phyloP scores from a whole-genome alignment of 2,888 invertebrate species.

The Resseliella maxima region DNA sequence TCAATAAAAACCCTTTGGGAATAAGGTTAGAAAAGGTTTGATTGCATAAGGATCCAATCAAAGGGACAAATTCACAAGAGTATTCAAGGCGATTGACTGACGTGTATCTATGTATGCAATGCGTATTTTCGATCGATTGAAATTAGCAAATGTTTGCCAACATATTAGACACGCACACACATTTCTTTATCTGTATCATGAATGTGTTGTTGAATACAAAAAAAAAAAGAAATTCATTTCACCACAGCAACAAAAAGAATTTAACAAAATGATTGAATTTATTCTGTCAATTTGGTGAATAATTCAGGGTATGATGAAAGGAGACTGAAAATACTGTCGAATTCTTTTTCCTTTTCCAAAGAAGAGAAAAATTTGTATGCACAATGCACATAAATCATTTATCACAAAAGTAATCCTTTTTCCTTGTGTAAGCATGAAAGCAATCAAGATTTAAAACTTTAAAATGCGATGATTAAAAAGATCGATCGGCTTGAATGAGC shows the following conservation, averaged over 20 bases:
- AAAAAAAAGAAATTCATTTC: neutral
- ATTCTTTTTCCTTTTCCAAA: neutral
- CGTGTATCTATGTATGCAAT: neutral
- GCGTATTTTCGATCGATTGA: conserved; percentile 17
- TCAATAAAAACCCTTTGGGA: conserved; percentile 46
- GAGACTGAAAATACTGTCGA: neutral
- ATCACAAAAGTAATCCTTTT: conserved; percentile 32
- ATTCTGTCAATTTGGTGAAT: neutral
- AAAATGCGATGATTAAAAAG: conserved; percentile 15
- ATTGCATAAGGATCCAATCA: neutral
- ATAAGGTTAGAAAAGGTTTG: conserved; percentile 17
- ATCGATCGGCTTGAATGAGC: neutral
- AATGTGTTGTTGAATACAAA: neutral
- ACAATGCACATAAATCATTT: conserved; percentile 2
- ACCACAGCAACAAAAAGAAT: neutral
- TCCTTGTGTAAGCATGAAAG: neutral
- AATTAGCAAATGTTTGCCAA: conserved; percentile 15
- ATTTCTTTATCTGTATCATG: neutral
- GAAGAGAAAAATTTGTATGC: neutral
- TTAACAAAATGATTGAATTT: neutral
- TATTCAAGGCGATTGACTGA: neutral
- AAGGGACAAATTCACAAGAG: neutral
- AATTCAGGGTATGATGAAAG: neutral
- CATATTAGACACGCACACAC: neutral
- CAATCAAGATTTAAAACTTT: conserved; percentile 30